Conservation (phyloP, 2,797 vertebrate species). For the Scleropages formosus region DNA sequence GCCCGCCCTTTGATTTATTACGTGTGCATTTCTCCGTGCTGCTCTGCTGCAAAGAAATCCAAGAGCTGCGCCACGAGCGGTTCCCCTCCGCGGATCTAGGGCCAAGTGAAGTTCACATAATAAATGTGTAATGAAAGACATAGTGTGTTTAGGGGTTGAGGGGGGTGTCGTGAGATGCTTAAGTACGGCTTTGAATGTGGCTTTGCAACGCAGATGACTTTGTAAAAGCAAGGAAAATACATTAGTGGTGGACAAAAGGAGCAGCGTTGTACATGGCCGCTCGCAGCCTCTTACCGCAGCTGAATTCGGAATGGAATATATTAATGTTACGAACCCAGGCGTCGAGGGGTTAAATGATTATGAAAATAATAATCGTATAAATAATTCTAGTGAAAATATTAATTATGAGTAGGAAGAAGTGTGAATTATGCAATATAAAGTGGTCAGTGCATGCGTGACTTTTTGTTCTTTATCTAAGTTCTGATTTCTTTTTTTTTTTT, state of each 20-base stretch:
- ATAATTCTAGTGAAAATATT: no score
- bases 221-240: not conserved
- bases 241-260: constrained; percentile 23
- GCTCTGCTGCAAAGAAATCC: not conserved
- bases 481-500: no score
- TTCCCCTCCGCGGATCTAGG: not conserved
- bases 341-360: no score
- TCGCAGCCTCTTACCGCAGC: no score
- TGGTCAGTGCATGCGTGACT: no score
- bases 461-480: no score
- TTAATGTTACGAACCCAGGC: no score
- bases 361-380: no score
- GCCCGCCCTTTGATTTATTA: not conserved
- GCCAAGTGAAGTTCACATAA: not conserved
- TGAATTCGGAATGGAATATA: no score
- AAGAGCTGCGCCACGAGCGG: not conserved
- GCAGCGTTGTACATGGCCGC: no score
- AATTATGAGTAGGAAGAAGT: no score
- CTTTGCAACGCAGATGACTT: not conserved
- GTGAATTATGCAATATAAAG: no score
- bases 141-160: not conserved
- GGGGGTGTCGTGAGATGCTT: constrained; percentile 3
- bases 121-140: constrained; percentile 13
- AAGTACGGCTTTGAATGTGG: not conserved
- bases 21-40: constrained; percentile 4